phyloP scores from a whole-genome alignment of 2,797 vertebrate genomes.

The Rhynchotus rufescens region DNA sequence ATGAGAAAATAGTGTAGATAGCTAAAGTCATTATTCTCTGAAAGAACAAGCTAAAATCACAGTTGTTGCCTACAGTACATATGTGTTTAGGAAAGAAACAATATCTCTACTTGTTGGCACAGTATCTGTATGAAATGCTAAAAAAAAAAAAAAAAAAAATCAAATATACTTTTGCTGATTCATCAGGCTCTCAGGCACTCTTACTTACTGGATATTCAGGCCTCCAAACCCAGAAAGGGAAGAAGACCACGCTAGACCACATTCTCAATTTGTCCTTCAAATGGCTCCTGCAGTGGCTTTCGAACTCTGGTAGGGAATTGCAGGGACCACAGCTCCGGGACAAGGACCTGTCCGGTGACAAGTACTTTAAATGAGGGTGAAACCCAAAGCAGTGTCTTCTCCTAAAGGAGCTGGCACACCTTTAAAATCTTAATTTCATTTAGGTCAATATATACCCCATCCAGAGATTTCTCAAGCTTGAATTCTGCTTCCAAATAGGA shows the following conservation, averaged over 20 bases:
- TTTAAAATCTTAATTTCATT: conserved; percentile 50
- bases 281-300: background rate
- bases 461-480: background rate
- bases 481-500: conserved; percentile 31
- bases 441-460: background rate
- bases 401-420: background rate
- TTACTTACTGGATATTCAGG: background rate
- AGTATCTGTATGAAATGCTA: background rate
- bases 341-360: background rate
- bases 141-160: background rate
- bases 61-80: background rate
- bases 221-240: background rate
- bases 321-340: background rate
- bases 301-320: background rate
- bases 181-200: background rate
- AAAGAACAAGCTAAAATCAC: background rate
- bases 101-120: background rate
- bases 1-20: conserved; percentile 37
- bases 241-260: background rate
- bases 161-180: background rate
- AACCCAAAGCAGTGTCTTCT: background rate
- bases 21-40: background rate
- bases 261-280: background rate
- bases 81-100: background rate
- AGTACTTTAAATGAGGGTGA: background rate